Conservation (phyloP, 2,888 invertebrate species). For the Acanthopleura granulata region DNA sequence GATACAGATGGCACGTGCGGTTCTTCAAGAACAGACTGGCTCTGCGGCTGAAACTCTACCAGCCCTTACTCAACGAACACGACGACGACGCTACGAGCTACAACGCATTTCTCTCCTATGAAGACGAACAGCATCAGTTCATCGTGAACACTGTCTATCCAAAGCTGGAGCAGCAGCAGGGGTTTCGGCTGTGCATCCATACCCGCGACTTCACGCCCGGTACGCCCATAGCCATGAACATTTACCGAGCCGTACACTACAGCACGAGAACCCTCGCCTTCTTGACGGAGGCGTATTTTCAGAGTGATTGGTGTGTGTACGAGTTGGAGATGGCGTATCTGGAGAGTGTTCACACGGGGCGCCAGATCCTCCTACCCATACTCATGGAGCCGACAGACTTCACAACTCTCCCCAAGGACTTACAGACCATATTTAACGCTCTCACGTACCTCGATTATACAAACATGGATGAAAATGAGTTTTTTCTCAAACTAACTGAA, state of each 20-base stretch:
- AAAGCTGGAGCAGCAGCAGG: conserved; percentile 34
- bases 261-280: conserved; percentile 42
- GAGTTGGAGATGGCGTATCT: conserved; percentile 44
- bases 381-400: conserved; percentile 31
- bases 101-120: conserved; percentile 46
- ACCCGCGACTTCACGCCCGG: conserved; percentile 43
- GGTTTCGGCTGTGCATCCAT: conserved; percentile 38
- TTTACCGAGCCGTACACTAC: conserved; percentile 36
- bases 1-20: conserved; percentile 35
- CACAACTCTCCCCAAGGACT: not conserved
- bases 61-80: conserved; percentile 23
- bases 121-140: conserved; percentile 35
- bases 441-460: not conserved
- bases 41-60: conserved; percentile 26
- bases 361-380: conserved; percentile 33
- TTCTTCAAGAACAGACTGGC: conserved; percentile 23
- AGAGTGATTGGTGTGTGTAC: conserved; percentile 43
- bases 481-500: not conserved
- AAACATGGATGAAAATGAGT: not conserved
- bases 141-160: conserved; percentile 32
- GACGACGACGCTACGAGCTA: conserved; percentile 29
- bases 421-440: not conserved
- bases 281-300: conserved; percentile 34
- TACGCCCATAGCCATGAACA: conserved; percentile 38
- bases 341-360: conserved; percentile 34